Evolutionary conservation across 2,888 invertebrate species (phyloP), one percentile per base, ranked within the genome.

Genomic region (Rapana venosa): DNA sequence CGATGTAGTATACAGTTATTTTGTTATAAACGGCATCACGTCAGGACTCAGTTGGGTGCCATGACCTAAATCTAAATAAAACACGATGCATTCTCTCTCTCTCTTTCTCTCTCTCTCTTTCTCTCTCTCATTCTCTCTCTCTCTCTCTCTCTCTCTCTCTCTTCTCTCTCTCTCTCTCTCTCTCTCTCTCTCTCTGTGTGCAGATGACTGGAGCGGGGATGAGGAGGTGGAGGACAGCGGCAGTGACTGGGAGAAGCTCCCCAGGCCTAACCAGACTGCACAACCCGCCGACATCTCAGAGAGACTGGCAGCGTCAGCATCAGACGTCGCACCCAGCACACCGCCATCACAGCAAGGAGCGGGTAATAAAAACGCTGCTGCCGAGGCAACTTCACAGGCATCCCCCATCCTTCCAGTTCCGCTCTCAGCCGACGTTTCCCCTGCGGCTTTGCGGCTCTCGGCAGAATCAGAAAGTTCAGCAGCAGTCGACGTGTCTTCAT

Each of bases 121-220:
- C 22, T 22, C 22, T 70, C 70, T 17, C 70, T 70, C 22, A 22
- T 22, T 17, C 8, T n/a, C n/a, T 22, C 74, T n/a, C 74, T n/a
- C 11, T n/a, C 74, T n/a, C 74, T n/a, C 26, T 74, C 74, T n/a
- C n/a, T n/a, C n/a, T 74, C n/a, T 30, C 74, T 8, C 17, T 61
- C 15, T 87, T 26, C 8, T 47, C n/a, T 58, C 13, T 20, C 47
- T 74, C 0, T 26, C 15, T 84, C 66, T 30, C n/a, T n/a, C n/a
- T n/a, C n/a, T n/a, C n/a, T 58, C 13, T 20, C 47, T 74, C 0
- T 26, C 15, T 84, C 66, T 30, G 20, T 22, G 36, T 87, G 6
- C 84, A 88, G 94, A 94, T 87, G 93, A 93, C 85, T 93, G 93
- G 92, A 93, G 94, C 92, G 92, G 93, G 47, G 94, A 93, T 92